phyloP scores from a whole-genome alignment of 2,797 vertebrate species.

The Clarias pachynema region DNA sequence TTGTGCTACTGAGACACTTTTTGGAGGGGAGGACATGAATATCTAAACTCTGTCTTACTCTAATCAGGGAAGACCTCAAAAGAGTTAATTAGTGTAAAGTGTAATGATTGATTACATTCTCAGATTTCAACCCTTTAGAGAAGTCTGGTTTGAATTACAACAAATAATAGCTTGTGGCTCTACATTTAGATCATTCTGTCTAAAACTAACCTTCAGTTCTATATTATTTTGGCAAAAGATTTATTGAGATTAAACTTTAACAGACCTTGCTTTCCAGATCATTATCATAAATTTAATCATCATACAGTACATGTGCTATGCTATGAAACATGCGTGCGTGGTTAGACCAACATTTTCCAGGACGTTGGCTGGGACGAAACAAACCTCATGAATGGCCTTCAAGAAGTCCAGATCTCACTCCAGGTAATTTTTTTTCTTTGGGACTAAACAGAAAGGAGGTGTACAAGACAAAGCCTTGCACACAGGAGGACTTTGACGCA shows the following conservation, averaged over 20 bases:
- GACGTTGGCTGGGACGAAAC: no score
- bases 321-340: no score
- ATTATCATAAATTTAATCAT: conserved; percentile 41
- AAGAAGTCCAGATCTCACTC: no score
- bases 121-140: conserved; percentile 10
- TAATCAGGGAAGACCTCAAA: background rate
- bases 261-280: conserved; percentile 47
- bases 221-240: background rate
- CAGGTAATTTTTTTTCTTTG: no score
- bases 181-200: background rate
- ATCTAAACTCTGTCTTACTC: background rate
- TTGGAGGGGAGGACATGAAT: background rate
- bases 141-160: conserved; percentile 15
- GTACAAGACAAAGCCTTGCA: no score
- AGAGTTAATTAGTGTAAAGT: background rate
- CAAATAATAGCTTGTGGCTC: background rate
- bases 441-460: no score
- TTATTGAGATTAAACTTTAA: background rate
- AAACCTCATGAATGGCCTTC: no score
- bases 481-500: no score
- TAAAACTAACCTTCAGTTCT: background rate
- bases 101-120: conserved; percentile 19
- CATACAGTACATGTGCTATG: background rate
- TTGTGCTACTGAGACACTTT: background rate
- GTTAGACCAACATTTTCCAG: no score